Conservation (phyloP, 2,888 invertebrate genomes). For the Chelonus formosanus region DNA sequence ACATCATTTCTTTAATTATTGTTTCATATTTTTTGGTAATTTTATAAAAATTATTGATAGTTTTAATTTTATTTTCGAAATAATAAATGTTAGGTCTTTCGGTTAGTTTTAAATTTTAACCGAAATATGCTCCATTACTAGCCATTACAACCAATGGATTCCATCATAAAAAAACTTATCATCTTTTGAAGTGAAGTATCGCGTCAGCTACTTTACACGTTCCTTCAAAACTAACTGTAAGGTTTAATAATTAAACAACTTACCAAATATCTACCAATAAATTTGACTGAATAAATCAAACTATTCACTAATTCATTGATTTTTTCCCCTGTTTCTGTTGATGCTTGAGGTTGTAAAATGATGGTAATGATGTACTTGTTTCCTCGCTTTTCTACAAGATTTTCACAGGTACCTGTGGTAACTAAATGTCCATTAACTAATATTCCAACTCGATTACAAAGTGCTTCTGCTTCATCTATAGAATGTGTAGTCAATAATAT, state of each 20-base stretch:
- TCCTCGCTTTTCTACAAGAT: conserved; percentile 37
- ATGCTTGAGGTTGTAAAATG: conserved; percentile 27
- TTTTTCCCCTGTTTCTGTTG: conserved; percentile 25
- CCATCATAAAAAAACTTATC: too few species aligned
- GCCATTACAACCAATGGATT: too few species aligned
- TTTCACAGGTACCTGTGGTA: conserved; percentile 38
- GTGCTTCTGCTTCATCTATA: conserved; percentile 41
- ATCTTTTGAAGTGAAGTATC: too few species aligned
- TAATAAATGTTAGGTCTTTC: too few species aligned
- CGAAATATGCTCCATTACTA: too few species aligned
- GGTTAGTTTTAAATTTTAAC: too few species aligned
- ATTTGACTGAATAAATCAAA: conserved; percentile 34
- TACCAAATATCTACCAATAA: conserved; percentile 38
- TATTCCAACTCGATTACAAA: conserved; percentile 42
- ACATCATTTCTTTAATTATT: too few species aligned
- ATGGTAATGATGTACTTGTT: conserved; percentile 38
- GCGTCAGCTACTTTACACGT: too few species aligned
- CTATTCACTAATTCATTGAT: conserved; percentile 36
- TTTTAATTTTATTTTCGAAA: too few species aligned
- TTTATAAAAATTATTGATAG: too few species aligned
- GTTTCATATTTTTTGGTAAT: too few species aligned
- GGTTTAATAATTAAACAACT: background rate
- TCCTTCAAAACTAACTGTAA: too few species aligned
- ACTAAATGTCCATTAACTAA: conserved; percentile 40
- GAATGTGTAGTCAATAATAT: conserved; percentile 41